Evolutionary conservation across 2,113 vertebrate species (phyloP), one percentile per base, ranked within the genome.

Genomic region (Salvelinus fontinalis): DNA sequence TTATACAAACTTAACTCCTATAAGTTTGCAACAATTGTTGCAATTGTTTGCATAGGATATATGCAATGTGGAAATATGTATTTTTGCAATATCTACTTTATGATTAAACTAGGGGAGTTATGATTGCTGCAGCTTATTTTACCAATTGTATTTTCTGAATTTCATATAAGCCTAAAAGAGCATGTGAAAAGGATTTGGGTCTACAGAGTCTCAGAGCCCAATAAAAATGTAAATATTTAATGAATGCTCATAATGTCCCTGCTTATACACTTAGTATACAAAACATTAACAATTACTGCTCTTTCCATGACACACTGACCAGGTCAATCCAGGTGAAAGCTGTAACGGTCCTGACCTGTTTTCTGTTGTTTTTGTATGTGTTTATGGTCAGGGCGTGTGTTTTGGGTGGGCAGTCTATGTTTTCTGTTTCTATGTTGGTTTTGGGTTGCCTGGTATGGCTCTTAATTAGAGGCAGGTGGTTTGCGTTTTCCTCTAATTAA

Each of bases 1-100:
- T 74, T 70, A 76, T 91, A 94, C 83, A 93, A 93, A 84, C 80
- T 93, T 89, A 92, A 93, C 90, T 87, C 6, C 34, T 34, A 6
- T 34, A 88, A 92, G 87, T 93, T n/a, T n/a, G n/a, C n/a, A n/a
- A n/a, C n/a, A n/a, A n/a, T n/a, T 91, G 51, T 82, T 72, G 72
- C 78, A 74, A 77, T 85, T 74, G 84, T 86, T 91, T 77, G 44
- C 22, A 65, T 22, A 67, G 59, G 26, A 75, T 62, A 48, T 24
- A 57, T 69, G 18, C 71, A 29, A 74, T 62, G 9, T 31, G 31
- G 8, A 77, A 77, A 69, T 75, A 77, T 77, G 69, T 71, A 75
- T 75, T 75, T 72, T 26, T 77, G 27, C 67, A 62, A 78, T 5
- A 59, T 29, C 27, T n/a, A 24, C 12, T 48, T 60, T 60, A 51